Conservation (phyloP, 2,797 vertebrate genomes). For the Tympanoctomys barrerae region DNA sequence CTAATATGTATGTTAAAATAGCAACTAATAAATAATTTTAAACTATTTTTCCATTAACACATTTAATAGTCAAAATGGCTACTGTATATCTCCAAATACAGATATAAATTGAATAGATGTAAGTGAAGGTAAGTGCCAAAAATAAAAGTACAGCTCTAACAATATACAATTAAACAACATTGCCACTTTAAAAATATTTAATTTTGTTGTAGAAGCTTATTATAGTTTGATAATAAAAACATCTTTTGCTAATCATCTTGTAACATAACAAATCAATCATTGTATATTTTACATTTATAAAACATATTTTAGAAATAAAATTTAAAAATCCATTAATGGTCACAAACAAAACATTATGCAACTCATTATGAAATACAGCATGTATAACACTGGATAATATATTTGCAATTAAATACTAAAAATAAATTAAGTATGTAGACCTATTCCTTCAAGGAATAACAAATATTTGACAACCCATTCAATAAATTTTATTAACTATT, state of each 20-base stretch:
- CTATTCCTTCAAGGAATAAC: background rate
- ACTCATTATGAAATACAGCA: background rate
- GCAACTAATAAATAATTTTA: background rate
- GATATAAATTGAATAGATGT: background rate
- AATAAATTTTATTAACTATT: background rate
- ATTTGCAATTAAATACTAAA: background rate
- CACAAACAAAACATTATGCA: background rate
- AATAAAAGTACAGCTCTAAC: background rate
- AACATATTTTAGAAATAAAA: background rate
- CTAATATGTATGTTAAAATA: background rate
- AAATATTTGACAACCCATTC: background rate
- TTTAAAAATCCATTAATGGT: constrained; percentile 11
- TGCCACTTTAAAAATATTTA: background rate
- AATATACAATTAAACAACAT: background rate
- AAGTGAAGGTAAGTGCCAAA: background rate
- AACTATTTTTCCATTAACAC: background rate
- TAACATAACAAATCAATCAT: background rate
- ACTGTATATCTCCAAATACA: background rate
- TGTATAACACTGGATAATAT: background rate
- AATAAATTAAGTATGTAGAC: background rate
- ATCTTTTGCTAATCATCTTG: background rate
- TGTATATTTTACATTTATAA: background rate
- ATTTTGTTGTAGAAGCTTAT: background rate
- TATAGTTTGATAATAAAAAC: background rate
- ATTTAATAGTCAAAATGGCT: background rate